Percentiles rank a stretch among this genome's conserved stretches.
Evolutionary conservation across 2,888 invertebrate species (phyloP).

Genomic region (Amphimallon solstitiale): DNA sequence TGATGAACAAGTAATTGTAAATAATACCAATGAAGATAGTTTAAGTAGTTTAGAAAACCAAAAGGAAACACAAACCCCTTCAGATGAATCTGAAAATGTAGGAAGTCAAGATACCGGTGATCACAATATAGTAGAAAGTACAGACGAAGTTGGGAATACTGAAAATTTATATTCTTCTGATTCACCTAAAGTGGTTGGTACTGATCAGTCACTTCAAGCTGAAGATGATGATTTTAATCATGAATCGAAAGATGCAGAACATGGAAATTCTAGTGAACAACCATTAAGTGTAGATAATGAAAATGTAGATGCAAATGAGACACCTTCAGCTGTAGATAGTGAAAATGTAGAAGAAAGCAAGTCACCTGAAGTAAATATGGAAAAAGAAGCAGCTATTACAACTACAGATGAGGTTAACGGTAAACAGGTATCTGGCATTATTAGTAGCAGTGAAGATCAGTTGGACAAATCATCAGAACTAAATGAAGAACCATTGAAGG

Average conservation of each 20-base stretch:
- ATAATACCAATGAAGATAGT: constrained; percentile 10
- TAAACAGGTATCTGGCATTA: neutral
- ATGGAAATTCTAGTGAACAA: too few relatives aligned
- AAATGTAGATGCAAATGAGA: too few relatives aligned
- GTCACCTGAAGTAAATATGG: neutral
- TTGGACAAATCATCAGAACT: too few relatives aligned
- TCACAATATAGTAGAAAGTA: neutral
- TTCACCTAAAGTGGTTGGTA: too few relatives aligned
- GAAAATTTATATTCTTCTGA: neutral
- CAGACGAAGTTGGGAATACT: neutral
- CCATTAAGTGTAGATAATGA: too few relatives aligned
- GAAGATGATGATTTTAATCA: too few relatives aligned
- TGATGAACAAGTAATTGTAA: too few relatives aligned
- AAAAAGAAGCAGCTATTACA: too few relatives aligned
- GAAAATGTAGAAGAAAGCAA: neutral
- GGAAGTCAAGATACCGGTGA: neutral
- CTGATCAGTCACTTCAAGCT: too few relatives aligned
- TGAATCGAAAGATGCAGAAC: too few relatives aligned
- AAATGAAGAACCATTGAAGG: too few relatives aligned
- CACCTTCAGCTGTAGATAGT: neutral
- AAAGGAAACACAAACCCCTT: neutral
- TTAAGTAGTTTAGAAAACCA: constrained; percentile 11
- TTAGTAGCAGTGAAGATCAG: too few relatives aligned
- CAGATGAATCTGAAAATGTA: neutral
- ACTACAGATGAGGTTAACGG: neutral